phyloP scores from a whole-genome alignment of 1,140 invertebrate species.

The Contarinia nasturtii region DNA sequence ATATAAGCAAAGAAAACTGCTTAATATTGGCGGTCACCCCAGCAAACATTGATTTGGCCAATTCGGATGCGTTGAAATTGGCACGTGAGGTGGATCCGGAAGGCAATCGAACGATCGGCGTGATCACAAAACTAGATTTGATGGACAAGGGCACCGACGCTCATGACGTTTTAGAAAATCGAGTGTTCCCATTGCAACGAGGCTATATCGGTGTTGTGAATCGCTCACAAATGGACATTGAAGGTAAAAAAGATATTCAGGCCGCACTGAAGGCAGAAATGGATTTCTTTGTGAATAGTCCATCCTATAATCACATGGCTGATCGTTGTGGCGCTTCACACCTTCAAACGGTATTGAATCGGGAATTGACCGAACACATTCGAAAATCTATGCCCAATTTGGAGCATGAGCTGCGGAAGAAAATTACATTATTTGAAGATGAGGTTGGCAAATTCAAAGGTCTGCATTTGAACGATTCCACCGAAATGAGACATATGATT shows the following conservation, averaged over 20 bases:
- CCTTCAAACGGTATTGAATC: no score
- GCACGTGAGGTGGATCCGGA: conserved; percentile 35
- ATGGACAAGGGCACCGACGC: background rate
- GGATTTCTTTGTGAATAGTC: background rate
- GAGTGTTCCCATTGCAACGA: background rate
- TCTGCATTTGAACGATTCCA: no score
- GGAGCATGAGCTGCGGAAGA: no score
- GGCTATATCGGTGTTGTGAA: background rate
- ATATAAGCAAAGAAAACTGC: conserved; percentile 33
- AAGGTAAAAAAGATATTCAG: background rate
- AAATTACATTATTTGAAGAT: no score
- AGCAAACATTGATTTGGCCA: conserved; percentile 38
- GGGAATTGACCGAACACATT: no score
- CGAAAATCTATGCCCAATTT: no score
- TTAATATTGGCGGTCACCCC: conserved; percentile 38
- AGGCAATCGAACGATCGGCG: conserved; percentile 38
- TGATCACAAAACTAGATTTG: conserved; percentile 33
- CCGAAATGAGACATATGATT: no score
- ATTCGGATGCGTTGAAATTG: conserved; percentile 36
- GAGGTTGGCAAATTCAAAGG: no score
- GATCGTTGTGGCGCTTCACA: no score
- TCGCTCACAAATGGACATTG: background rate
- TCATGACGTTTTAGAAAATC: background rate
- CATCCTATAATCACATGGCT: background rate
- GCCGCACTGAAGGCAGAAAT: background rate